Conservation (phyloP, 2,797 vertebrate species). For the Peromyscus melanophrys region DNA sequence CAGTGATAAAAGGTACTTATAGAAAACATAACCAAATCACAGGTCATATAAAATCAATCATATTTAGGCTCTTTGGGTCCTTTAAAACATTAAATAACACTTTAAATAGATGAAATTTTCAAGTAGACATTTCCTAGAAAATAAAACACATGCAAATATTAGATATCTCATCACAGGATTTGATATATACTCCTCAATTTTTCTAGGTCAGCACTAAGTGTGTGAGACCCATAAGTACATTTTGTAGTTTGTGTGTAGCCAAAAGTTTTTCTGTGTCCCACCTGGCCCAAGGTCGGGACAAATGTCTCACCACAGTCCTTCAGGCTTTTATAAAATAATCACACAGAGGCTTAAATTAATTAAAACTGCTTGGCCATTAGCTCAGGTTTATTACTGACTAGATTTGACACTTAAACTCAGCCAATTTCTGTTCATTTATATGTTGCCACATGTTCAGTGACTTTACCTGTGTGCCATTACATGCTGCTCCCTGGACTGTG, state of each 20-base stretch:
- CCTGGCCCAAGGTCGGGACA: too few relatives aligned
- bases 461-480: too few relatives aligned
- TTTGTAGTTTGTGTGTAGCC: slow-evolving; percentile 91
- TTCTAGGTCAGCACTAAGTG: slow-evolving; percentile 96
- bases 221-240: slow-evolving; percentile 92
- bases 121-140: not conserved
- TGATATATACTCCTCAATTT: slow-evolving; percentile 92
- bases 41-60: not conserved
- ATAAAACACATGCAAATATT: not conserved
- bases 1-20: not conserved
- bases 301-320: too few relatives aligned
- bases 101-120: not conserved
- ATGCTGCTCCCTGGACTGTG: too few relatives aligned
- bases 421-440: too few relatives aligned
- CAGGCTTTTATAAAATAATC: too few relatives aligned
- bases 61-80: not conserved
- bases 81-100: not conserved
- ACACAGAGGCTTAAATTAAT: too few relatives aligned
- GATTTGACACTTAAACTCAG: too few relatives aligned
- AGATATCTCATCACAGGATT: not conserved
- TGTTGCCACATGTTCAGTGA: too few relatives aligned
- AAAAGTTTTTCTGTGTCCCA: too few relatives aligned
- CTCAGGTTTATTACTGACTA: too few relatives aligned
- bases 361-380: too few relatives aligned
- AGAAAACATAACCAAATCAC: slow-evolving; percentile 34